These are phyloP conservation scores for Xerus rutilus DNA, from an alignment of 2,797 vertebrate species.

Conservation along the genomic window DNA sequence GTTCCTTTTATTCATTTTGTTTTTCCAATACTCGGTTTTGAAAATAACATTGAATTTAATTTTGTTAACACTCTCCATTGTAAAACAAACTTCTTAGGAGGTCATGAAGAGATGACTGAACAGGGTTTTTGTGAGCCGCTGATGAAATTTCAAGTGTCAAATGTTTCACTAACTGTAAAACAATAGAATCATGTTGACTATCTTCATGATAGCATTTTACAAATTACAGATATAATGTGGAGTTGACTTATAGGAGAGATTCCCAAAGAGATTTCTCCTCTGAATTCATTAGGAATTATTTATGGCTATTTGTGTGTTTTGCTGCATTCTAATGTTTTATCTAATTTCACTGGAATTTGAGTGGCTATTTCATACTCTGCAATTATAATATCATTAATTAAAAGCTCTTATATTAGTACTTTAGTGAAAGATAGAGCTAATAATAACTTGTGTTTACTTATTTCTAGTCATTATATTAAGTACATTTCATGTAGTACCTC, in stretches of 20 bases:
- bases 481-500: not conserved
- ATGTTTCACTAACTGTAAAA: not conserved
- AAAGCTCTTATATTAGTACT: not conserved
- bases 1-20: not conserved
- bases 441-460: not conserved
- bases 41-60: not conserved
- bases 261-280: not conserved
- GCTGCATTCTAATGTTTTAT: not conserved
- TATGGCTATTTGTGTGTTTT: not conserved
- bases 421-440: not conserved
- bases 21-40: not conserved
- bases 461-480: not conserved
- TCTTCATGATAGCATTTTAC: not conserved
- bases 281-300: not conserved
- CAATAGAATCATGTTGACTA: not conserved
- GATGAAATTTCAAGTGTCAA: not conserved
- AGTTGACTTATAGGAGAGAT: not conserved
- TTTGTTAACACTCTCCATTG: not conserved
- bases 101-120: not conserved
- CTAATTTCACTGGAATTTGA: constrained; percentile 7
- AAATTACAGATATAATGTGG: not conserved
- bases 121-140: not conserved
- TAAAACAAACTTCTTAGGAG: not conserved
- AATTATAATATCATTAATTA: not conserved
- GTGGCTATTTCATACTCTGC: not conserved